Evolutionary conservation across 2,113 vertebrate species (phyloP).

Genomic region (Odocoileus hemionus): DNA sequence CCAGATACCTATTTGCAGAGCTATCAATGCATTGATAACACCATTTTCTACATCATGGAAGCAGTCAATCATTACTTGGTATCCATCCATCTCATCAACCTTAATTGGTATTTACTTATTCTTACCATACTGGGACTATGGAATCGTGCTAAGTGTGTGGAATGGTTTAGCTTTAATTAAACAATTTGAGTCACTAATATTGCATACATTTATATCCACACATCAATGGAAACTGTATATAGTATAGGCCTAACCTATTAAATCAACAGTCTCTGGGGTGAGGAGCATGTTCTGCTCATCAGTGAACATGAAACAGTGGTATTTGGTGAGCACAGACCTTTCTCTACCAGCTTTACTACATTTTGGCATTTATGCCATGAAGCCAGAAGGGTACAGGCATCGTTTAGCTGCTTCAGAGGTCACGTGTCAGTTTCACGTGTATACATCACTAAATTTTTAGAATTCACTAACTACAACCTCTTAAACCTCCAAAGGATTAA

Average conservation of each 20-base stretch:
- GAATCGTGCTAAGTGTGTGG: not conserved
- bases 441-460: not conserved
- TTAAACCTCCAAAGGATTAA: not conserved
- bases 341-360: not conserved
- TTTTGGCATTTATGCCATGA: not conserved
- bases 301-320: not conserved
- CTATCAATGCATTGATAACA: not conserved
- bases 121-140: not conserved
- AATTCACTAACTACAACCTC: not conserved
- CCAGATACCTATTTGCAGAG: not conserved
- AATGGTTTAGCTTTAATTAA: conserved; percentile 17
- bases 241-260: not conserved
- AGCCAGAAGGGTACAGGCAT: not conserved
- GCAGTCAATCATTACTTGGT: not conserved
- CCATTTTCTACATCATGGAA: not conserved
- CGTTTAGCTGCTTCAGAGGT: conserved; percentile 55
- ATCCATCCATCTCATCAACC: not conserved
- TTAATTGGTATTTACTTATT: conserved; percentile 30
- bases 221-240: not conserved
- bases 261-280: not conserved
- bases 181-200: not conserved
- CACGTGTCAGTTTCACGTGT: not conserved
- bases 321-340: not conserved
- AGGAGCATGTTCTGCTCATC: not conserved
- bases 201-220: not conserved